These are phyloP conservation scores for Artemia sp. DNA, from an alignment of 2,888 invertebrate genomes.

Conservation along the genomic window DNA sequence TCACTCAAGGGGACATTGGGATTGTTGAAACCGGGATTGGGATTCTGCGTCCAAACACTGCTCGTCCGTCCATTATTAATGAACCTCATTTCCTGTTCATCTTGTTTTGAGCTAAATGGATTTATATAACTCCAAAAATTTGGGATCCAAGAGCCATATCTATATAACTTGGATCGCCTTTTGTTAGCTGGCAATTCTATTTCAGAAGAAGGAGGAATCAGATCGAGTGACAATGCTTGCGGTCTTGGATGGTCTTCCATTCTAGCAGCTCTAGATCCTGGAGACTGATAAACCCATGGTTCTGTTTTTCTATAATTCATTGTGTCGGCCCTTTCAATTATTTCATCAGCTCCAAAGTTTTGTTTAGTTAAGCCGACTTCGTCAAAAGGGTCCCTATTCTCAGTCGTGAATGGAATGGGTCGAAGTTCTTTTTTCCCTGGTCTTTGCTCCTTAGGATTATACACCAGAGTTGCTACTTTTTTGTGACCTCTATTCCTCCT, in stretches of 20 bases:
- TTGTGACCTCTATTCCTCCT: too few relatives aligned
- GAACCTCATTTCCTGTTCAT: background rate
- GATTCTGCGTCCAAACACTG: background rate
- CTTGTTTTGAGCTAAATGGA: background rate
- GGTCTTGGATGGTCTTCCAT: background rate
- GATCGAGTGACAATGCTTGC: background rate
- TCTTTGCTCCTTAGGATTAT: background rate
- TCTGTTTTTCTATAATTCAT: too few relatives aligned
- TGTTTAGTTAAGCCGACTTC: too few relatives aligned
- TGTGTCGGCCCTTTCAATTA: too few relatives aligned
- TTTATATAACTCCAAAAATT: slow-evolving; percentile 4
- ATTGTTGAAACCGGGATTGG: background rate
- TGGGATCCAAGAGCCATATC: slow-evolving; percentile 11
- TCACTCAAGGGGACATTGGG: too few relatives aligned
- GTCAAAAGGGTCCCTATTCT: too few relatives aligned
- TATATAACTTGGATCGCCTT: background rate
- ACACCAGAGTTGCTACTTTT: background rate
- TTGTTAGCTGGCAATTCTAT: background rate
- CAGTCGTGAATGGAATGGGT: too few relatives aligned
- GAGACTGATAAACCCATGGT: too few relatives aligned
- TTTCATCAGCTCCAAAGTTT: too few relatives aligned
- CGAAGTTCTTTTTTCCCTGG: too few relatives aligned
- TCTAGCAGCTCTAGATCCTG: background rate
- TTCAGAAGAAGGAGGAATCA: background rate
- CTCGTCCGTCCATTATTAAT: background rate